phyloP scores from a whole-genome alignment of 2,113 vertebrate genomes.

The Burhinus oedicnemus region DNA sequence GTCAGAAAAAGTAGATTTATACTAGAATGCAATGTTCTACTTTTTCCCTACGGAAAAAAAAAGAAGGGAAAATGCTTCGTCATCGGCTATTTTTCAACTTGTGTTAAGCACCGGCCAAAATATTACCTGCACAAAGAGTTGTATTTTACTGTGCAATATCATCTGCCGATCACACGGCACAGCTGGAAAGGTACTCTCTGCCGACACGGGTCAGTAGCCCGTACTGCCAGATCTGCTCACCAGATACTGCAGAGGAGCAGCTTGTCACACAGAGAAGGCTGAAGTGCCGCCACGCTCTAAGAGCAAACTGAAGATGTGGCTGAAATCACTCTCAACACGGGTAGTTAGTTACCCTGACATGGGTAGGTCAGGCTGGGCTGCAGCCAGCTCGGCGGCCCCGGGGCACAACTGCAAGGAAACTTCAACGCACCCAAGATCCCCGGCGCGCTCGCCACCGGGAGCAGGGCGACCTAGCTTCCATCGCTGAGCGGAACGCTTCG shows the following conservation, averaged over 20 bases:
- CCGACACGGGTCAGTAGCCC: fast-evolving
- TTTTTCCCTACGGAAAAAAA: not conserved
- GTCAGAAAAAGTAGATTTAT: not conserved
- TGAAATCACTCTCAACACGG: not conserved
- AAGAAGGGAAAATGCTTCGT: not conserved
- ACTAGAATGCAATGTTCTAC: not conserved
- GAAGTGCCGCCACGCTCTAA: fast-evolving
- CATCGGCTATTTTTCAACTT: not conserved
- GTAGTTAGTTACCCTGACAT: not conserved
- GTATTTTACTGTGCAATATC: fast-evolving
- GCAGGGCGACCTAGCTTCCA: fast-evolving
- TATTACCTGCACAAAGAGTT: not conserved
- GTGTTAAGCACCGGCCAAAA: not conserved
- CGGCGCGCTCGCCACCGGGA: not conserved
- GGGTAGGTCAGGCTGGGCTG: not conserved
- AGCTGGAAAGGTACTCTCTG: not conserved
- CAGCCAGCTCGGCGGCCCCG: not conserved
- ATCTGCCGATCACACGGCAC: not conserved
- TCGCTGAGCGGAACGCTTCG: fast-evolving
- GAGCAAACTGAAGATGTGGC: not conserved
- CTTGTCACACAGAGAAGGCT: fast-evolving
- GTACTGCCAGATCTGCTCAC: fast-evolving
- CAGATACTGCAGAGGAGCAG: fast-evolving
- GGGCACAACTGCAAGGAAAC: not conserved
- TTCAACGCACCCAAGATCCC: not conserved